phyloP scores from a whole-genome alignment of 2,797 vertebrate genomes.

The Aselliscus stoliczkanus region DNA sequence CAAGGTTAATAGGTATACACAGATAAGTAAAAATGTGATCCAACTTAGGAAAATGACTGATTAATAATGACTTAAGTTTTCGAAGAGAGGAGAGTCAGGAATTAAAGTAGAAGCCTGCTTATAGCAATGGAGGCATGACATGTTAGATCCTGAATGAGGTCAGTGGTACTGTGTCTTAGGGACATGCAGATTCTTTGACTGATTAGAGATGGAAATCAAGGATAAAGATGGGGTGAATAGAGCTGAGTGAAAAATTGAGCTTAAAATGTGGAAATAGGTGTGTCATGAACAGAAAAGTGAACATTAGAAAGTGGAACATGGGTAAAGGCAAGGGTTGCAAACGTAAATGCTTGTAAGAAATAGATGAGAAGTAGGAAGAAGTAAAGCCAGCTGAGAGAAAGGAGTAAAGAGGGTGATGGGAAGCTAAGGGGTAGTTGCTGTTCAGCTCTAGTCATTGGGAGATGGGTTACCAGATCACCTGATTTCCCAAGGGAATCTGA shows the following conservation, averaged over 20 bases:
- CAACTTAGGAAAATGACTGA: neutral
- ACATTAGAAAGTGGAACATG: neutral
- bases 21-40: neutral
- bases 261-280: neutral
- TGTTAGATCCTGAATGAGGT: neutral
- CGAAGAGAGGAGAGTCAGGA: neutral
- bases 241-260: neutral
- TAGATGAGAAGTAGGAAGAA: neutral
- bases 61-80: neutral
- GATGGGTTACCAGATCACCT: neutral
- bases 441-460: neutral
- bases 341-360: neutral
- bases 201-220: neutral
- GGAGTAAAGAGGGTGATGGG: rapidly evolving
- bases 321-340: neutral
- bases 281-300: neutral
- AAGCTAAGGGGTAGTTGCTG: neutral
- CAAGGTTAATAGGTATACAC: neutral
- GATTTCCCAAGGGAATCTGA: neutral
- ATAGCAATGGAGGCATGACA: neutral
- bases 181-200: neutral
- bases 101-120: neutral
- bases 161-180: neutral
- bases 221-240: neutral
- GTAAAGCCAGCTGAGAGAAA: neutral